Conservation (phyloP, 2,888 invertebrate species). For the Unio pictorum region DNA sequence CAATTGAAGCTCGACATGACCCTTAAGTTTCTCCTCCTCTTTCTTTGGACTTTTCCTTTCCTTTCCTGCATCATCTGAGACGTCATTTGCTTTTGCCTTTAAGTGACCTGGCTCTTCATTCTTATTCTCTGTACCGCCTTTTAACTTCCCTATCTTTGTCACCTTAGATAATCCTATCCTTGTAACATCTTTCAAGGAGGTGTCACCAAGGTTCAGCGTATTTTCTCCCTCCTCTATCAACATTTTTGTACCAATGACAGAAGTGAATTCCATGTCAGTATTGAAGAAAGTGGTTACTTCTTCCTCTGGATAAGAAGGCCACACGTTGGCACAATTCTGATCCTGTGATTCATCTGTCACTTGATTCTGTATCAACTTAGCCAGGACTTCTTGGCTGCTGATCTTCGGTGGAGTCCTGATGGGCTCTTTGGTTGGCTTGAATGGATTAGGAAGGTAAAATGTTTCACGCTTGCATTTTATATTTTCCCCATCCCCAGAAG, state of each 20-base stretch:
- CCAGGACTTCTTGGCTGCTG: too few species aligned
- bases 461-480: too few species aligned
- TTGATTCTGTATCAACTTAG: too few species aligned
- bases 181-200: neutral
- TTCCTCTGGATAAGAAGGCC: slow-evolving; percentile 5
- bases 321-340: too few species aligned
- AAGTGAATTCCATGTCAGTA: slow-evolving; percentile 58
- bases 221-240: slow-evolving; percentile 4
- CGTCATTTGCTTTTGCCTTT: neutral
- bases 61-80: neutral
- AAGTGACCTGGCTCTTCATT: neutral
- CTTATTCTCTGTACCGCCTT: slow-evolving; percentile 2
- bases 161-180: neutral
- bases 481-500: too few species aligned
- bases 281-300: slow-evolving; percentile 49
- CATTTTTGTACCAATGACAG: slow-evolving; percentile 28
- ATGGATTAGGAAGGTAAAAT: too few species aligned
- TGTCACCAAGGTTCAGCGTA: neutral
- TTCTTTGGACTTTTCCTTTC: neutral
- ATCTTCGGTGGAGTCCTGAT: too few species aligned
- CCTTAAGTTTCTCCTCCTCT: slow-evolving; percentile 15
- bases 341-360: too few species aligned
- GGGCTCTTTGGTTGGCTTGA: too few species aligned
- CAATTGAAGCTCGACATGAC: slow-evolving; percentile 36
- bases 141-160: neutral